Percentiles rank a stretch among this genome's conserved stretches.
These are phyloP conservation scores for Tetraneura akinire DNA, from an alignment of 1,140 invertebrate genomes.

Conservation along the genomic window DNA sequence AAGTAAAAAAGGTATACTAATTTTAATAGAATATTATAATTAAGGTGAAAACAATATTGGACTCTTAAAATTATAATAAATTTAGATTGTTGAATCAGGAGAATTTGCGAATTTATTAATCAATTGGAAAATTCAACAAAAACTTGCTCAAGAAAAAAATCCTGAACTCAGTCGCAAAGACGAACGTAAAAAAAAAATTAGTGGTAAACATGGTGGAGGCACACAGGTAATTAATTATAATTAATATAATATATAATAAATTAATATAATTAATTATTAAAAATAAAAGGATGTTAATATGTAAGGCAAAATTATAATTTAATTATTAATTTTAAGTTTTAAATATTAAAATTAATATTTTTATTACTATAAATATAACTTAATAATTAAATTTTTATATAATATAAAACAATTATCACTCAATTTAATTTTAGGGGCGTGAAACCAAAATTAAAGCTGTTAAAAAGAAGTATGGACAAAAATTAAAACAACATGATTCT, in stretches of 20 bases:
- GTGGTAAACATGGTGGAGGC: slow-evolving; percentile 86
- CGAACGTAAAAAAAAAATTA: slow-evolving; percentile 84
- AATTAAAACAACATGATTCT: slow-evolving; percentile 65
- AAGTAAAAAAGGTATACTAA: slow-evolving; percentile 28
- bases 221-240: slow-evolving; percentile 63
- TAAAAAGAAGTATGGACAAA: slow-evolving; percentile 71
- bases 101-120: slow-evolving; percentile 56
- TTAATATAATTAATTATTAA: slow-evolving; percentile 17
- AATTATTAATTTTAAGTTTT: no score
- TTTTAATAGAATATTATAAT: background rate
- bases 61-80: background rate
- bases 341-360: no score
- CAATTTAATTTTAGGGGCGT: slow-evolving; percentile 65
- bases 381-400: background rate
- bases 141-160: slow-evolving; percentile 61
- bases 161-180: slow-evolving; percentile 77
- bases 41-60: background rate
- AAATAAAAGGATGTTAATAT: no score
- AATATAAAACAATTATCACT: background rate
- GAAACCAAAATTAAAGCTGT: slow-evolving; percentile 95
- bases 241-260: background rate
- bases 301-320: no score
- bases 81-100: slow-evolving; percentile 56
- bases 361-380: background rate
- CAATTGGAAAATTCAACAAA: slow-evolving; percentile 58